Percentiles rank a stretch among this genome's conserved stretches.
Conservation (phyloP, 2,113 vertebrate genomes). For the Albula glossodonta region DNA sequence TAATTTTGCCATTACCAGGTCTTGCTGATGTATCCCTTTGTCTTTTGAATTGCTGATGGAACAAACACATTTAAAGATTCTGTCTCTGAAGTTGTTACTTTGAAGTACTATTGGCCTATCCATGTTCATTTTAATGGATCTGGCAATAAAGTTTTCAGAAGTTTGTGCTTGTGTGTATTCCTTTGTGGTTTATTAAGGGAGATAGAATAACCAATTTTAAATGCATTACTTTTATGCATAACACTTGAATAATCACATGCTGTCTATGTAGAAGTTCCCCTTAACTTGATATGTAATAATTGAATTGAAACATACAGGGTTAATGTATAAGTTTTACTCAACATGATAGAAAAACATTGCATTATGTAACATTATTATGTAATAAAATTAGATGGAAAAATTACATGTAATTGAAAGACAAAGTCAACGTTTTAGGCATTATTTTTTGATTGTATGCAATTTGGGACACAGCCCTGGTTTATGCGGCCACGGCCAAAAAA, state of each 20-base stretch:
- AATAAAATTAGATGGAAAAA: conserved; percentile 2
- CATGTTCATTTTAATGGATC: too few relatives aligned
- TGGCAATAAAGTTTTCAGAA: too few relatives aligned
- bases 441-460: background rate
- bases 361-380: background rate
- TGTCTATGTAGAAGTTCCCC: conserved; percentile 9
- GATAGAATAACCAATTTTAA: background rate
- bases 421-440: background rate
- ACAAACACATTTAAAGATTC: too few relatives aligned
- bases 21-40: too few relatives aligned
- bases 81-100: too few relatives aligned
- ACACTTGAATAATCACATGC: background rate
- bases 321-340: background rate
- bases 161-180: background rate
- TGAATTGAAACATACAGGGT: background rate
- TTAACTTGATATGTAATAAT: conserved; percentile 3
- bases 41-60: too few relatives aligned
- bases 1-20: too few relatives aligned
- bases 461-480: too few relatives aligned
- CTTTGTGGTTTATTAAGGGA: background rate
- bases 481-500: too few relatives aligned
- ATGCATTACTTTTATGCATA: conserved; percentile 7
- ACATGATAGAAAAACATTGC: conserved; percentile 8
- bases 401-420: conserved; percentile 6
- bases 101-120: too few relatives aligned